Evolutionary conservation across 2,888 invertebrate genomes (phyloP).

Genomic region (Athalia cordata): DNA sequence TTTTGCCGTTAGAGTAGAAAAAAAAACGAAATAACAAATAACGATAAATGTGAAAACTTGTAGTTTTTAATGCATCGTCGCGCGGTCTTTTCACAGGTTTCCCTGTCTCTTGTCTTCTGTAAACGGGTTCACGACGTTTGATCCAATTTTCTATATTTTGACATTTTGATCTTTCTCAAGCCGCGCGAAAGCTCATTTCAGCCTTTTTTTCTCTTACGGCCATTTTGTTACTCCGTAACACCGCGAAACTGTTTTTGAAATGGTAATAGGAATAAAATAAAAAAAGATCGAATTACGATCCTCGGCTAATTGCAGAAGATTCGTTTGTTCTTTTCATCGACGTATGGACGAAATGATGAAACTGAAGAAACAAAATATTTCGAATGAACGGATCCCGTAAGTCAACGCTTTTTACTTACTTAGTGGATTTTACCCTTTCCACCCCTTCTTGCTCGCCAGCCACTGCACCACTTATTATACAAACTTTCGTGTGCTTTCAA

Average conservation of each 20-base stretch:
- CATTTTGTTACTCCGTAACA: neutral
- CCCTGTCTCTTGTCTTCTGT: neutral
- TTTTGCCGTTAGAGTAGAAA: neutral
- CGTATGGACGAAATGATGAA: neutral
- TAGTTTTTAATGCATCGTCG: neutral
- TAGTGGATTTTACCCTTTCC: constrained; percentile 38
- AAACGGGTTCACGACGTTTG: constrained; percentile 9
- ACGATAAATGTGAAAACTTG: neutral
- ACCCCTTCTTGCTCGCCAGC: constrained; percentile 69
- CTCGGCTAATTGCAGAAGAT: neutral
- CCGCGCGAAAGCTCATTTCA: neutral
- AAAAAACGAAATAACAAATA: neutral
- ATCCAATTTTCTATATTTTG: constrained; percentile 3
- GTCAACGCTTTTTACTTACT: constrained; percentile 36
- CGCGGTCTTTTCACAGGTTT: neutral
- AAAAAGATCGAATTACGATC: too few species aligned
- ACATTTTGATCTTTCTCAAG: neutral
- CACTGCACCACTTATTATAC: constrained; percentile 64
- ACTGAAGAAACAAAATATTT: neutral
- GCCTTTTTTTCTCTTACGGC: neutral
- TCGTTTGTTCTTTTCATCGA: neutral
- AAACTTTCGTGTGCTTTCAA: constrained; percentile 41
- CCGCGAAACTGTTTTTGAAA: neutral
- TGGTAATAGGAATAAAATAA: too few species aligned
- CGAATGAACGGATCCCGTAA: constrained; percentile 25